Percentiles rank a stretch among this genome's conserved stretches.
Evolutionary conservation across 2,113 vertebrate species (phyloP).

Genomic region (Hucho hucho): DNA sequence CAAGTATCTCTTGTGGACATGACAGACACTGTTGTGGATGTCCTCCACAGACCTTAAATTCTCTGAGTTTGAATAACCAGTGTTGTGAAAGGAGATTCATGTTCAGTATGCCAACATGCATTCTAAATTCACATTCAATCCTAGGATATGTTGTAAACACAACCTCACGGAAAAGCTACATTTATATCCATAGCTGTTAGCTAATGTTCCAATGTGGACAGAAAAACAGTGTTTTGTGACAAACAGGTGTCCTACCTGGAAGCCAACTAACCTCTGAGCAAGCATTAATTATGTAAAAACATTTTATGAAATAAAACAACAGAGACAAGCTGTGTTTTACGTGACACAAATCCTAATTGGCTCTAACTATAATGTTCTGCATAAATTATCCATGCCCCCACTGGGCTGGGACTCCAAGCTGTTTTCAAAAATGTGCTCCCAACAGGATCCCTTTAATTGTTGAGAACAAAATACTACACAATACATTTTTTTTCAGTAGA

Average conservation of each 20-base stretch:
- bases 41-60: too few species aligned
- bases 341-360: background rate
- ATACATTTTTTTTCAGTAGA: slow-evolving; percentile 4
- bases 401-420: background rate
- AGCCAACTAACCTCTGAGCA: background rate
- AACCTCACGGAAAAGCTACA: background rate
- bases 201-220: background rate
- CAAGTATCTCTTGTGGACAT: too few species aligned
- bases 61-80: too few species aligned
- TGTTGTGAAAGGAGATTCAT: background rate
- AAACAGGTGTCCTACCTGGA: background rate
- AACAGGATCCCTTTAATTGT: background rate
- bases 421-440: slow-evolving; percentile 3
- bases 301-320: background rate
- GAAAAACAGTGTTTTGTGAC: background rate
- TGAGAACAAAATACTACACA: background rate
- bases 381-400: background rate
- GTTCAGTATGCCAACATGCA: background rate
- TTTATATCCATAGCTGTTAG: background rate
- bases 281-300: background rate
- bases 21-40: too few species aligned
- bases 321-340: background rate
- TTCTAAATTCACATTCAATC: background rate
- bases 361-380: background rate
- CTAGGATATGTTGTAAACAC: background rate